Evolutionary conservation across 2,113 vertebrate species (phyloP).

Genomic region (Calonectris borealis): DNA sequence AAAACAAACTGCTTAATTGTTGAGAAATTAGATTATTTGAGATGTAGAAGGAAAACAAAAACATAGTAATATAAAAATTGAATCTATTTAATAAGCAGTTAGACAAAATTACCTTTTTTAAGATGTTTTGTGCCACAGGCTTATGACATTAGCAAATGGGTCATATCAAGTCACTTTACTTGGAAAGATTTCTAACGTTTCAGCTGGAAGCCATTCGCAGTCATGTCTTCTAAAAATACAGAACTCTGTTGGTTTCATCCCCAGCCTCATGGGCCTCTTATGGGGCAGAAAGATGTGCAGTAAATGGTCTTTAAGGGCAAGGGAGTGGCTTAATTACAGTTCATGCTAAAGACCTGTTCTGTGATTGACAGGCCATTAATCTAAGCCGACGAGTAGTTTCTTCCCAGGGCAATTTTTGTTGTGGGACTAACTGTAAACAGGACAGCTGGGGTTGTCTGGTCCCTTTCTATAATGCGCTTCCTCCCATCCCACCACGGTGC

Average conservation of each 20-base stretch:
- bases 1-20: slow-evolving; percentile 66
- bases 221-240: neutral
- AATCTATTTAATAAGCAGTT: slow-evolving; percentile 56
- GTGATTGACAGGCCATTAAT: neutral
- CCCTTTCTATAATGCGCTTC: neutral
- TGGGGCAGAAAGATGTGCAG: neutral
- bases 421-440: neutral
- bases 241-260: neutral
- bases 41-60: slow-evolving; percentile 55
- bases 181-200: slow-evolving; percentile 28
- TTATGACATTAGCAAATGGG: slow-evolving; percentile 51
- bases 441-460: neutral
- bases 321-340: neutral
- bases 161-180: slow-evolving; percentile 8
- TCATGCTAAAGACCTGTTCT: neutral
- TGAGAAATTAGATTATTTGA: slow-evolving; percentile 62
- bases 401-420: neutral
- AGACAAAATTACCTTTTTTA: slow-evolving; percentile 39
- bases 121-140: slow-evolving; percentile 48
- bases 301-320: neutral
- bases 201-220: slow-evolving; percentile 16
- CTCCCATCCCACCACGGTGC: neutral
- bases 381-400: fast-evolving
- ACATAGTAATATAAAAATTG: slow-evolving; percentile 44
- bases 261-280: neutral